Percentiles rank a stretch among this genome's conserved stretches.
Evolutionary conservation across 2,113 vertebrate species (phyloP).

Genomic region (Coptodon bakossiorum): DNA sequence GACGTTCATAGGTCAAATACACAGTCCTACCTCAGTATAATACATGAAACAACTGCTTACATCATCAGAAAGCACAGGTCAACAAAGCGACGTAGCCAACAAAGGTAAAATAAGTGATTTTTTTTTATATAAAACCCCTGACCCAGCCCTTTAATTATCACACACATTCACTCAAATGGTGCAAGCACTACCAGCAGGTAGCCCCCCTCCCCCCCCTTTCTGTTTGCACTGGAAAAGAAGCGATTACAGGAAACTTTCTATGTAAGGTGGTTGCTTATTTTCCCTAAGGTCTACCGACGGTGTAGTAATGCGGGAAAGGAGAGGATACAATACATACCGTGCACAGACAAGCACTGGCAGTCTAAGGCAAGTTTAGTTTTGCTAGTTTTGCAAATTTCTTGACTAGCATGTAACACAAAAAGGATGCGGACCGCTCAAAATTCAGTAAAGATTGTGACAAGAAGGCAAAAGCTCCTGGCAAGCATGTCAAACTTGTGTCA

Average conservation of each 20-base stretch:
- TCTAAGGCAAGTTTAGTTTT: conserved; percentile 22
- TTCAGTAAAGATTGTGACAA: not conserved
- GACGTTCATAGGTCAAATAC: conserved; percentile 37
- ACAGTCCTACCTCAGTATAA: conserved; percentile 52
- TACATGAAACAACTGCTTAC: conserved; percentile 44
- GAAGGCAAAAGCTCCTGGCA: not conserved
- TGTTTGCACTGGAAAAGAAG: not conserved
- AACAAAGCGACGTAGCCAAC: conserved; percentile 16
- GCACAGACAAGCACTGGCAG: not conserved
- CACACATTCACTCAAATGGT: not conserved
- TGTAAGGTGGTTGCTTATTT: not conserved
- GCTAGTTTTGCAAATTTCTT: not conserved
- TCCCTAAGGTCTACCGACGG: not conserved
- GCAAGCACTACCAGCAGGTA: not conserved
- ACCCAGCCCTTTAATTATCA: conserved; percentile 21
- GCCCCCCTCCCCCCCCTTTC: not conserved
- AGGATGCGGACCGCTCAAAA: not conserved
- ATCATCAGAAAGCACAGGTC: conserved; percentile 38
- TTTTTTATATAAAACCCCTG: conserved; percentile 17
- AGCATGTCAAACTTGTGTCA: not conserved
- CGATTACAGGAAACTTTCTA: not conserved
- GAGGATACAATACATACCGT: not conserved
- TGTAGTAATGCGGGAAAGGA: not conserved
- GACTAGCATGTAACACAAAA: not conserved
- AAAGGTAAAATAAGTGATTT: conserved; percentile 33